Conservation (phyloP, 2,888 invertebrate genomes). For the Drosophila fungiperda region DNA sequence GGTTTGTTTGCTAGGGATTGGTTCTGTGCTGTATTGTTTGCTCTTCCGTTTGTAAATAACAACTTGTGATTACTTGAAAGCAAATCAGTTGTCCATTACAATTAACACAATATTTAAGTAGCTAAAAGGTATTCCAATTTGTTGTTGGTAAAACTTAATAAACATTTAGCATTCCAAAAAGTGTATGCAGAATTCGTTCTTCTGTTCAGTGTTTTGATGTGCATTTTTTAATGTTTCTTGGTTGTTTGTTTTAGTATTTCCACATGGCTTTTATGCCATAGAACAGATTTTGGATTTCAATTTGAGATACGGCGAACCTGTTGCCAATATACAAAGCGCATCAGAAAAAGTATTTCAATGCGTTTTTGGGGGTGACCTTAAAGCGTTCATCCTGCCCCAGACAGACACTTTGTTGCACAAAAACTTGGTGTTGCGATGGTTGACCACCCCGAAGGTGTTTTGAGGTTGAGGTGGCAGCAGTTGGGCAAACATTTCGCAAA, state of each 20-base stretch:
- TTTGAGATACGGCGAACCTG: constrained; percentile 67
- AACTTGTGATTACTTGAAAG: constrained; percentile 5
- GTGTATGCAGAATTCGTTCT: constrained; percentile 11
- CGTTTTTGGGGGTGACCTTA: constrained; percentile 35
- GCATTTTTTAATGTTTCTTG: constrained; percentile 1
- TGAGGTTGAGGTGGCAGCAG: constrained; percentile 14
- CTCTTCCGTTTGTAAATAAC: constrained; percentile 3
- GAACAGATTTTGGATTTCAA: constrained; percentile 69
- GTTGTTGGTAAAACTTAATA: neutral
- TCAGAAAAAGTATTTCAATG: constrained; percentile 9
- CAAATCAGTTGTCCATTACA: neutral
- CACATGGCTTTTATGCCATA: constrained; percentile 39
- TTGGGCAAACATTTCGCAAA: constrained; percentile 69
- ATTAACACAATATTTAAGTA: neutral
- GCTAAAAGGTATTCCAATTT: neutral
- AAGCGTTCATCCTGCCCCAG: neutral
- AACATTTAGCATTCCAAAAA: neutral
- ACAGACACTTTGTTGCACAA: constrained; percentile 20
- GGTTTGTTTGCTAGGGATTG: neutral
- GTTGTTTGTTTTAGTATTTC: constrained; percentile 9
- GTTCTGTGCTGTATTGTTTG: neutral
- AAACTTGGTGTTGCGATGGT: constrained; percentile 8
- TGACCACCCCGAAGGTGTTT: constrained; percentile 8
- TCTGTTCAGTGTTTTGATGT: neutral
- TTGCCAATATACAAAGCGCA: constrained; percentile 49